Base-by-base conservation (phyloP, 2,113 vertebrate genomes). In the Callocephalon fimbriatum region DNA sequence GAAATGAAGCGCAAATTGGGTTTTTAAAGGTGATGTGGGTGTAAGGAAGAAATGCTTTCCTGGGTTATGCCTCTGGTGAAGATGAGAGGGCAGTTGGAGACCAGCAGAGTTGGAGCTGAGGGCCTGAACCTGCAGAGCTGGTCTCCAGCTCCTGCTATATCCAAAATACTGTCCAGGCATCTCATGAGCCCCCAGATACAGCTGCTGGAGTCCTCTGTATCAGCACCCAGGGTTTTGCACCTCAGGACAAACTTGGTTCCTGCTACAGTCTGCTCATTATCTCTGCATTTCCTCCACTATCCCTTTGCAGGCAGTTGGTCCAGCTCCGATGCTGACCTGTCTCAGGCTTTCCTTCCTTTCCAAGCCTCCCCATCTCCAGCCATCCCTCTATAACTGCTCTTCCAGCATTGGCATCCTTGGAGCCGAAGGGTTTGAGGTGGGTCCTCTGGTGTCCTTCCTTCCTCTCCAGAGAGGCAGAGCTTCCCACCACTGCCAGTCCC, bases 291-390 rank as follows among this genome's bases (percentile, higher is more conserved):
- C 26, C 27, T 42, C 17, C 81, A 58, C 9, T 21, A 13, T 4
- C 53, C 42, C 48, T 58, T 38, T 63, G 26, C 37, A 71, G 45
- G 31, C n/a, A 38, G 47, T 48, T 40, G 67, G 10, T 68, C 61
- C 2, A 2, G 31, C 76, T 48, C 63, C 0, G 1, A 32, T 26
- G 42, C 27, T 18, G 48, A 44, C 10, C 31, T 21, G 7, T 20
- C 81, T 59, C 32, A 7, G 67, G 26, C 6, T 87, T 53, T 51
- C 18, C 53, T n/a, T 50, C 63, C 50, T 48, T 73, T 22, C 42
- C 0, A 1, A 44, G 25, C 29, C 29, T 35, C 38, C 47, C 16
- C 0, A 1, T 21, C 29, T 54, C 51, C 47, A 88, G n/a, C n/a
- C 45, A 29, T 22, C 35, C 38, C 14, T 47, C 42, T 70, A 2